Evolutionary conservation across 2,797 vertebrate species (phyloP).

Genomic region (Tinamus major): DNA sequence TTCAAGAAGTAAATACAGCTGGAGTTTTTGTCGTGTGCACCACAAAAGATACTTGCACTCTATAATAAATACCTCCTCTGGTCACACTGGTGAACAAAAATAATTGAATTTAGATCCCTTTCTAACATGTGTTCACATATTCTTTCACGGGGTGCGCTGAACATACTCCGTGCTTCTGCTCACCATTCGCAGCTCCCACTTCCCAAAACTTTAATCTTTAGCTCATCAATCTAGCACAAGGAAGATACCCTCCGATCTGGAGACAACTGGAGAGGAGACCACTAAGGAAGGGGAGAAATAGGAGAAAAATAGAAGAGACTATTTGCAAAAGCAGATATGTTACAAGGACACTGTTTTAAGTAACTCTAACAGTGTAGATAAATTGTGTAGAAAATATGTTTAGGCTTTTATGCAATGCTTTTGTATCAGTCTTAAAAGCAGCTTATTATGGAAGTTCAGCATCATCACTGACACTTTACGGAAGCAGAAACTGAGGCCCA

Average conservation of each 20-base stretch:
- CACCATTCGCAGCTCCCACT: not conserved
- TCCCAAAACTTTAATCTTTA: constrained; percentile 33
- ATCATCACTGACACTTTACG: not conserved
- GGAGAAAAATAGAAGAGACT: constrained; percentile 28
- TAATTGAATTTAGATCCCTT: constrained; percentile 21
- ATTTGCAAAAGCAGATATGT: constrained; percentile 24
- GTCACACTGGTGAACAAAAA: not conserved
- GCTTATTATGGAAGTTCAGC: not conserved
- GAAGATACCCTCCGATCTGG: constrained; percentile 19
- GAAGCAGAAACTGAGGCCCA: not conserved
- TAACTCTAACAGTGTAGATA: not conserved
- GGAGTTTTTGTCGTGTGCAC: not conserved
- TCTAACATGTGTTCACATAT: not conserved
- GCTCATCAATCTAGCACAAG: not conserved
- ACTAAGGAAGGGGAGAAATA: constrained; percentile 24
- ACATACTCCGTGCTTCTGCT: constrained; percentile 17
- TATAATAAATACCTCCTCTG: constrained; percentile 40
- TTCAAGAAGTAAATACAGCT: not conserved
- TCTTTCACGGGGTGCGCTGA: not conserved
- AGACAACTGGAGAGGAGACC: constrained; percentile 40
- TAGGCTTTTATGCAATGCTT: not conserved
- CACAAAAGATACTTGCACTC: not conserved
- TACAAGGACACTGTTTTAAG: not conserved
- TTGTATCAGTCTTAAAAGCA: not conserved
- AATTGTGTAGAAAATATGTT: too few relatives aligned